phyloP scores from a whole-genome alignment of 2,797 vertebrate species.

The Masticophis lateralis region DNA sequence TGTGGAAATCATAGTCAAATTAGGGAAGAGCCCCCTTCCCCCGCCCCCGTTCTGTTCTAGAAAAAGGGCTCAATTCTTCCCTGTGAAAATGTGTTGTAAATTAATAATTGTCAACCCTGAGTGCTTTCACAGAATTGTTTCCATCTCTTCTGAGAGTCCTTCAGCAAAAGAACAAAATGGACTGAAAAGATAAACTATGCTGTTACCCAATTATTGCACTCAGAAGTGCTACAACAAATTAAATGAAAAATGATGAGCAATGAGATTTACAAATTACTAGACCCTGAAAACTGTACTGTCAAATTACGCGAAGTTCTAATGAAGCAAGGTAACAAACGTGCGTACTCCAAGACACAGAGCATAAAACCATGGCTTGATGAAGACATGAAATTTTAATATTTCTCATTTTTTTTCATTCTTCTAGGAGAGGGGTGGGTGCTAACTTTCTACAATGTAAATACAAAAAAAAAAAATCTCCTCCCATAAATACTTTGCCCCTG shows the following conservation, averaged over 20 bases:
- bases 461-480: too few relatives aligned
- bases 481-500: too few relatives aligned
- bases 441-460: too few relatives aligned
- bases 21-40: background rate
- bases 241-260: background rate
- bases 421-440: too few relatives aligned
- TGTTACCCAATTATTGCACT: background rate
- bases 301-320: background rate
- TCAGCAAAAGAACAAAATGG: background rate
- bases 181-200: background rate
- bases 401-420: too few relatives aligned
- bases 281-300: background rate
- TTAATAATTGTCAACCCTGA: background rate
- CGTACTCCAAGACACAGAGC: background rate
- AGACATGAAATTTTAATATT: too few relatives aligned
- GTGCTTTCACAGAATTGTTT: background rate
- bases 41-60: background rate
- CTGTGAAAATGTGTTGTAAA: background rate
- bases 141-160: background rate
- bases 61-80: background rate
- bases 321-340: background rate
- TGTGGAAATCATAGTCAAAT: background rate
- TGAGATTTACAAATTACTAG: background rate
- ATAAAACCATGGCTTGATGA: background rate
- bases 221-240: background rate